A percentile compares a stretch with the other conserved stretches of the same genome.
Evolutionary conservation across 1,140 invertebrate genomes (phyloP).

Genomic region (Drosophila insularis): DNA sequence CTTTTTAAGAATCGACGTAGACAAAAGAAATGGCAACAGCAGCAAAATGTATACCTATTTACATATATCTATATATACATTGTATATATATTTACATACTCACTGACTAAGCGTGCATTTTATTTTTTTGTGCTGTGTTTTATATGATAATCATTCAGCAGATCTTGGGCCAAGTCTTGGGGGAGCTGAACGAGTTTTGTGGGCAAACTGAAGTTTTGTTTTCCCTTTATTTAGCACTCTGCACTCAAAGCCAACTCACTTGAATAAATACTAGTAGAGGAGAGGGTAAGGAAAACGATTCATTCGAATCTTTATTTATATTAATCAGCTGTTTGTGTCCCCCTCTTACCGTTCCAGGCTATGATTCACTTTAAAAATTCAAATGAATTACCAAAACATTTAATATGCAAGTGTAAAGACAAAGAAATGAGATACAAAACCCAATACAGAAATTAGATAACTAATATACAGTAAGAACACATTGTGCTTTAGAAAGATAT

Average conservation of each 20-base stretch:
- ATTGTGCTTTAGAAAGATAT: too few species aligned
- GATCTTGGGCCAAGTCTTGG: conserved; percentile 24
- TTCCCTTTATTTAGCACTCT: neutral
- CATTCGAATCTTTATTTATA: neutral
- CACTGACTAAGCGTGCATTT: neutral
- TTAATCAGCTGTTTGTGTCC: conserved; percentile 25
- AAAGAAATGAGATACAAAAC: too few species aligned
- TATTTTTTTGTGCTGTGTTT: neutral
- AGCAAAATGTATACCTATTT: neutral
- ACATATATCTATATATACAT: neutral
- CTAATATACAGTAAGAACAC: too few species aligned
- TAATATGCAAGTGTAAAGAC: too few species aligned
- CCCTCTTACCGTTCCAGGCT: neutral
- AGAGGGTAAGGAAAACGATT: neutral
- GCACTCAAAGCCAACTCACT: neutral
- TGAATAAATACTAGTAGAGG: conserved; percentile 20
- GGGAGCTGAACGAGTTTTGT: conserved; percentile 26
- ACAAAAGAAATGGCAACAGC: conserved; percentile 14
- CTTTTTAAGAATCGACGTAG: conserved; percentile 32
- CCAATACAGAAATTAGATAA: too few species aligned
- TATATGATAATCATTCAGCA: conserved; percentile 39
- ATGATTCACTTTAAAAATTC: neutral
- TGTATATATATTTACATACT: neutral
- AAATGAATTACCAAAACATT: neutral
- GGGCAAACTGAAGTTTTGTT: neutral